A percentile compares a stretch with the other conserved stretches of the same genome.
Conservation (phyloP, 2,888 invertebrate species). For the Spodoptera picta region DNA sequence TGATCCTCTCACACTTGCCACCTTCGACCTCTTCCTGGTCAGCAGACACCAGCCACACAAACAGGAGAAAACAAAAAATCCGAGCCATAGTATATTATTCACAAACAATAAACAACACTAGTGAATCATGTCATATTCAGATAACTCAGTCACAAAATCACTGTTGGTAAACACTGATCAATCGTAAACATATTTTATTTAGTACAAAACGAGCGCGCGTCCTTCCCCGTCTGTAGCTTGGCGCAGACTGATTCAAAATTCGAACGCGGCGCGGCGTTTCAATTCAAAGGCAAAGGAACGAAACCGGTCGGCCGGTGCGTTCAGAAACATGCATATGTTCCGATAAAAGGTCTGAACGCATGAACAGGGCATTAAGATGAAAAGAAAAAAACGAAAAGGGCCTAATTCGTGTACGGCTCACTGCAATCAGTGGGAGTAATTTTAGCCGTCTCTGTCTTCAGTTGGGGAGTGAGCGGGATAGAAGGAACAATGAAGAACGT, state of each 20-base stretch:
- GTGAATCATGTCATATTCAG: slow-evolving; percentile 74
- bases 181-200: slow-evolving; percentile 77
- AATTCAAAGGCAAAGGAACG: slow-evolving; percentile 81
- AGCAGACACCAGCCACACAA: slow-evolving; percentile 78
- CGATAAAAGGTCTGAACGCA: slow-evolving; percentile 86
- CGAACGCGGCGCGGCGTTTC: slow-evolving; percentile 75
- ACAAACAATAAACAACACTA: slow-evolving; percentile 65
- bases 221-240: slow-evolving; percentile 59
- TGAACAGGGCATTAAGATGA: slow-evolving; percentile 85
- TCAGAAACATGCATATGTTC: slow-evolving; percentile 84
- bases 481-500: slow-evolving; percentile 75
- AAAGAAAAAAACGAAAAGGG: slow-evolving; percentile 79
- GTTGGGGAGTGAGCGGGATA: slow-evolving; percentile 62
- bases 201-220: slow-evolving; percentile 57
- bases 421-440: slow-evolving; percentile 86
- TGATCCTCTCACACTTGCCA: slow-evolving; percentile 93
- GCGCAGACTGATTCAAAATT: slow-evolving; percentile 79
- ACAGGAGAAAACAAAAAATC: slow-evolving; percentile 77
- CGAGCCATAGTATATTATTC: slow-evolving; percentile 75
- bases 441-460: slow-evolving; percentile 72
- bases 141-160: slow-evolving; percentile 75
- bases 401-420: slow-evolving; percentile 87
- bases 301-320: slow-evolving; percentile 85
- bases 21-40: slow-evolving; percentile 83
- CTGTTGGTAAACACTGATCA: slow-evolving; percentile 68